Base-by-base conservation (phyloP, 1,140 invertebrate genomes). In the Hermetia illucens region DNA sequence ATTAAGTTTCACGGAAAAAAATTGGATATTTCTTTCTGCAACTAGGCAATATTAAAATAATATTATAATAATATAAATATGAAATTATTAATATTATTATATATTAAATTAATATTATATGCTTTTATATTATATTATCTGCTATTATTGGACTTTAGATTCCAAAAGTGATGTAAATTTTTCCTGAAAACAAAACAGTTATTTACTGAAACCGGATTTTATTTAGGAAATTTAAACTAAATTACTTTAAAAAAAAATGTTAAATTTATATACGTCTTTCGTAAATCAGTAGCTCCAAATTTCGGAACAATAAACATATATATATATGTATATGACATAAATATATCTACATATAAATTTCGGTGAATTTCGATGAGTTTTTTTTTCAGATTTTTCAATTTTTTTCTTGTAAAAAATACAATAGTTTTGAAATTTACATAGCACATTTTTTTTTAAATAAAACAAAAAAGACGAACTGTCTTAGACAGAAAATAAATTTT, bases 241-340 rank as follows among this genome's bases (percentile, higher is more conserved):
- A 25, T 6, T 29, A 29, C 9, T 29, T 29, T 29, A 3, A 29
- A 29, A 3, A 29, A 9, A 29, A 29, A 29, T 29, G 12, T 29
- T 17, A 40, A 18, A 38, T 37, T 34, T 34, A 34, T 34, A 34
- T 34, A 34, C 32, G 32, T 34, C 32, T 34, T 34, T 34, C 19
- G n/a, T 34, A 34, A 34, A 13, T 34, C 19, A 34, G 13, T 27
- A 27, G 8, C 8, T 27, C 24, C 13, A 27, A 17, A 34, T 9
- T 9, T 33, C n/a, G 24, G n/a, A 25, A 25, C n/a, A 25, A 25
- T 8, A 25, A 25, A 8, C 8, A 25, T 8, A 25, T 25, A 29
- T 29, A 29, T 29, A 29, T 29, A 13, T 29, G n/a, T 12, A 9
- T 15, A 15, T 4, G n/a, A 15, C 16, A 29, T 29, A 8, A 29